Percentiles rank a stretch among this genome's conserved stretches.
These are phyloP conservation scores for Caenorhabditis sp. DNA, from an alignment of 2,888 invertebrate genomes.

Conservation along the genomic window DNA sequence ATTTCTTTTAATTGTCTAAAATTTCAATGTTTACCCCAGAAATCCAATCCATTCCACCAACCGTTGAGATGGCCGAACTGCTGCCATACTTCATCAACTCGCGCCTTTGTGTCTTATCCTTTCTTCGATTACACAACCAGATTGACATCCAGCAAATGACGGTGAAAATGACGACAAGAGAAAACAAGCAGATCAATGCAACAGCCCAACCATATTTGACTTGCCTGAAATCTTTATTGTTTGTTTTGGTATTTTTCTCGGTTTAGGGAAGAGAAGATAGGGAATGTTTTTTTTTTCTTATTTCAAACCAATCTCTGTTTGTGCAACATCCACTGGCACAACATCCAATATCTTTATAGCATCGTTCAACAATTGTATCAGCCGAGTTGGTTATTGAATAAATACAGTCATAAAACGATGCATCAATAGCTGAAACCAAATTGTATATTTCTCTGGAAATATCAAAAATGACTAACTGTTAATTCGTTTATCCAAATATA, in stretches of 20 bases:
- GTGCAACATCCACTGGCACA: conserved; percentile 54
- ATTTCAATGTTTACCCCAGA: neutral
- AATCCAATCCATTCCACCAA: conserved; percentile 18
- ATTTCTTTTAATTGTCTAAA: too few relatives aligned
- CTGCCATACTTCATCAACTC: conserved; percentile 41
- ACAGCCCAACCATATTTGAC: conserved; percentile 59
- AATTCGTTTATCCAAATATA: conserved; percentile 31
- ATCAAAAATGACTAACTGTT: conserved; percentile 25
- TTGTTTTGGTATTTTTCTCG: neutral
- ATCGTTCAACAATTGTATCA: conserved; percentile 49
- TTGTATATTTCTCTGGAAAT: neutral
- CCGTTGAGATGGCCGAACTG: conserved; percentile 48
- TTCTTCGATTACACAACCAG: conserved; percentile 54
- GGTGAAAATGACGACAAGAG: conserved; percentile 51
- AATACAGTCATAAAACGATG: conserved; percentile 55
- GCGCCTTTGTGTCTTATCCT: conserved; percentile 41
- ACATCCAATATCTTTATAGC: conserved; percentile 59
- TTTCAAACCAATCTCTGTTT: conserved; percentile 47
- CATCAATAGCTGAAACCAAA: conserved; percentile 42
- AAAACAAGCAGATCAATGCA: conserved; percentile 56
- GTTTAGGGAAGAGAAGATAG: neutral
- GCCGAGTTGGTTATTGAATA: conserved; percentile 46
- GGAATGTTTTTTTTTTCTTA: neutral
- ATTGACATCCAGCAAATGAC: conserved; percentile 49
- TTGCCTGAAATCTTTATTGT: conserved; percentile 37